Base-by-base conservation (phyloP, 2,888 invertebrate genomes). In the Drosophila bunnanda region DNA sequence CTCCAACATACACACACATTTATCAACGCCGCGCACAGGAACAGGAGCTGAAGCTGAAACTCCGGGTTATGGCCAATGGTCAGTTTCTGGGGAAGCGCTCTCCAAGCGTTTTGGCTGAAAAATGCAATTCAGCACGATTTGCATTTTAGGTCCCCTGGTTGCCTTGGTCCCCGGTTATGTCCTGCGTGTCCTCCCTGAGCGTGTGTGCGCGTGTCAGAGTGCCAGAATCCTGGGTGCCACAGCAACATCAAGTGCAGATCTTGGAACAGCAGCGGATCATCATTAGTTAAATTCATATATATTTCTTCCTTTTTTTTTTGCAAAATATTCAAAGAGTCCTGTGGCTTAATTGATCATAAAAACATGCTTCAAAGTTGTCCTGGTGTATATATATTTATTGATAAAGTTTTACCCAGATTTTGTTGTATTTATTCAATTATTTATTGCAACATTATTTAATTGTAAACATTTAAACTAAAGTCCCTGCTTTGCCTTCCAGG, bases 121-220 rank as follows among this genome's bases (percentile, higher is more conserved):
- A 82, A 86, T 88, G 82, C 82, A 82, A 82, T 82, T 82, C 89
- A 82, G 82, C 82, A 82, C 89, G 82, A 82, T 82, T 82, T 82
- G 87, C 87, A 82, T 82, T 82, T 80, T 74, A 57, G 58, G 66
- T 44, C 55, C 43, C 65, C n/a, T 12, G n/a, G 32, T 8, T 22
- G 13, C 41, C 41, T 15, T 3, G 43, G 6, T 41, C 17, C 41
- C 48, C n/a, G 43, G 56, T 58, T 50, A 52, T 56, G 66, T 41
- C 38, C 43, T n/a, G n/a, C 34, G 38, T 22, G 32, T 46, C 41
- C 20, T 20, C 20, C 10, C 12, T 41, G 20, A n/a, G 38, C 38
- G 15, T 38, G 41, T 20, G n/a, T 43, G 59, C 17, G 60, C 58
- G 60, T 59, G 60, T 32, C 34, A 34, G 44, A 46, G 66, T 55